Evolutionary conservation across 2,888 invertebrate species (phyloP).

Genomic region (Harmothoe impar): DNA sequence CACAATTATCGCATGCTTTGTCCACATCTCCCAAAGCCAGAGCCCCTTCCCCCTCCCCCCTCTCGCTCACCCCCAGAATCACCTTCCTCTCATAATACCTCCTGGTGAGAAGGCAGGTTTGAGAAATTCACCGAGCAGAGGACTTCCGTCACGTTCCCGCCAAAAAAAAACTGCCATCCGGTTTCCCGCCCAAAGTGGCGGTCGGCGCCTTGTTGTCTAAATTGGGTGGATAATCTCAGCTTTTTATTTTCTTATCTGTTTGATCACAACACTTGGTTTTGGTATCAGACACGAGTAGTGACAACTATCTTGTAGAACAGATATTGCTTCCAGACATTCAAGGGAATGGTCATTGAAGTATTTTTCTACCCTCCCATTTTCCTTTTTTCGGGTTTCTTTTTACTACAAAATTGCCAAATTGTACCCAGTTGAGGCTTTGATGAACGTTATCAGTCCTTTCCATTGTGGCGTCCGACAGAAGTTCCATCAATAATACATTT

Average conservation of each 20-base stretch:
- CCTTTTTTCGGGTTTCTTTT: too few relatives aligned
- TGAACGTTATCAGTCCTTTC: too few relatives aligned
- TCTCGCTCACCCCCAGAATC: background rate
- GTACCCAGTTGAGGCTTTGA: too few relatives aligned
- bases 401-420: too few relatives aligned
- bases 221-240: constrained; percentile 20
- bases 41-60: background rate
- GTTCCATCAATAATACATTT: too few relatives aligned
- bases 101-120: background rate
- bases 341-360: too few relatives aligned
- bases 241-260: background rate
- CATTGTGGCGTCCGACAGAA: too few relatives aligned
- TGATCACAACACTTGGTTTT: too few relatives aligned
- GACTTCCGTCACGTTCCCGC: constrained; percentile 23
- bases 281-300: too few relatives aligned
- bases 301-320: too few relatives aligned
- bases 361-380: too few relatives aligned
- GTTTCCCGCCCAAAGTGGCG: background rate
- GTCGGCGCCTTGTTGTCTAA: background rate
- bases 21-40: background rate
- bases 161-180: background rate
- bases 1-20: constrained; percentile 14
- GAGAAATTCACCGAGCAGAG: background rate
- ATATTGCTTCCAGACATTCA: too few relatives aligned
- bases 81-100: background rate